Evolutionary conservation across 2,113 vertebrate species (phyloP).

Genomic region (Paradoxurus hermaphroditus): DNA sequence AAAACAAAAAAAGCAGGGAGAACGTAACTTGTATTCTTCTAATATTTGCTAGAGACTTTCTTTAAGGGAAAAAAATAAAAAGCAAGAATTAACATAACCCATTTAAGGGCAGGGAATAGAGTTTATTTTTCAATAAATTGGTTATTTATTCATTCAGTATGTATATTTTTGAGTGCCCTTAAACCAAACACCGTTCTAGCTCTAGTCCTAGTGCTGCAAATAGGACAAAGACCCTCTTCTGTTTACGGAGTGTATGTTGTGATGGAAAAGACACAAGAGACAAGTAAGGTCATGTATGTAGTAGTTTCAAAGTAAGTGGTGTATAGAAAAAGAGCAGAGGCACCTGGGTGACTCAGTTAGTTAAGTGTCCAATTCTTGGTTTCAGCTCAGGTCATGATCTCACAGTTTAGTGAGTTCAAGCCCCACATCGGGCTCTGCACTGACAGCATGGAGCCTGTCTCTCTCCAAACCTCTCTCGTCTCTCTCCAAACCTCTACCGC

Average conservation of each 20-base stretch:
- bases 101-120: background rate
- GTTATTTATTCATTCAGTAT: background rate
- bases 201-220: too few species aligned
- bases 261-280: background rate
- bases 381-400: too few species aligned
- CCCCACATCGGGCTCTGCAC: too few species aligned
- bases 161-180: background rate
- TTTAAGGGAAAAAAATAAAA: too few species aligned
- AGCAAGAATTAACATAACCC: background rate
- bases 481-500: too few species aligned
- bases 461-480: too few species aligned
- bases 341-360: too few species aligned
- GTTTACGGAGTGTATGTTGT: background rate
- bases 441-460: too few species aligned
- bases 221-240: background rate
- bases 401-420: too few species aligned
- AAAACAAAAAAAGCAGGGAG: background rate
- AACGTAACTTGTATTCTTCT: background rate
- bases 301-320: background rate
- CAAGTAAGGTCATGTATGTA: background rate
- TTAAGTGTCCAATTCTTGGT: too few species aligned
- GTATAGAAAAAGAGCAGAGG: background rate
- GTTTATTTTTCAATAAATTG: background rate
- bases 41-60: background rate
- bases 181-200: background rate